Conservation (phyloP, 1,140 invertebrate species). For the Aphaenogaster floridana region DNA sequence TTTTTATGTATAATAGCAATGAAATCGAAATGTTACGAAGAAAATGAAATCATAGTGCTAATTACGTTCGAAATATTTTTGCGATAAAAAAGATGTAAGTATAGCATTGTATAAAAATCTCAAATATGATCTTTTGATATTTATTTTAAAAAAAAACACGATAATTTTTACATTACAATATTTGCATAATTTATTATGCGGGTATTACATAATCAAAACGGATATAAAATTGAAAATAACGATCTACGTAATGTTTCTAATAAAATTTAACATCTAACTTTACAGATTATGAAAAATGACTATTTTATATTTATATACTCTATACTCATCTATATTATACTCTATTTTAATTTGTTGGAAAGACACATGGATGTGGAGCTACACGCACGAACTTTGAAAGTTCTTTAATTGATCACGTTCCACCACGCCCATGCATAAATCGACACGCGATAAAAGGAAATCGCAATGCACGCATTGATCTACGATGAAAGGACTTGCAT, state of each 20-base stretch:
- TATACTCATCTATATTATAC: too few relatives aligned
- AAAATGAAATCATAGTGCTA: not conserved
- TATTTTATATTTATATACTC: not conserved
- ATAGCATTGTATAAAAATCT: not conserved
- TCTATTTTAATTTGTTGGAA: not conserved
- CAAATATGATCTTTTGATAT: not conserved
- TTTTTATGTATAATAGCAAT: not conserved
- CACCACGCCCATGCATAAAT: conserved; percentile 25
- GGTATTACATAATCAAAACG: not conserved
- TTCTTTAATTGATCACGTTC: conserved; percentile 34
- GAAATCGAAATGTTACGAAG: not conserved
- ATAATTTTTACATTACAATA: not conserved
- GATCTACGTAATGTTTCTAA: not conserved
- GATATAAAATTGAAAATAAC: conserved; percentile 6
- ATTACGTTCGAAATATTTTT: not conserved
- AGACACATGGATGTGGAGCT: not conserved
- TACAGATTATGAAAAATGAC: not conserved
- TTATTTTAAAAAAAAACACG: not conserved
- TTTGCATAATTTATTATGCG: not conserved
- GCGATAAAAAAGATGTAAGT: not conserved
- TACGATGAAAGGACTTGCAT: conserved; percentile 46
- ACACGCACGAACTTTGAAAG: not conserved
- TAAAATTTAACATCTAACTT: not conserved
- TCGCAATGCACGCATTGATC: conserved; percentile 29
- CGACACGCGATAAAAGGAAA: conserved; percentile 13